phyloP scores from a whole-genome alignment of 2,113 vertebrate genomes.

The Nycticorax nycticorax region DNA sequence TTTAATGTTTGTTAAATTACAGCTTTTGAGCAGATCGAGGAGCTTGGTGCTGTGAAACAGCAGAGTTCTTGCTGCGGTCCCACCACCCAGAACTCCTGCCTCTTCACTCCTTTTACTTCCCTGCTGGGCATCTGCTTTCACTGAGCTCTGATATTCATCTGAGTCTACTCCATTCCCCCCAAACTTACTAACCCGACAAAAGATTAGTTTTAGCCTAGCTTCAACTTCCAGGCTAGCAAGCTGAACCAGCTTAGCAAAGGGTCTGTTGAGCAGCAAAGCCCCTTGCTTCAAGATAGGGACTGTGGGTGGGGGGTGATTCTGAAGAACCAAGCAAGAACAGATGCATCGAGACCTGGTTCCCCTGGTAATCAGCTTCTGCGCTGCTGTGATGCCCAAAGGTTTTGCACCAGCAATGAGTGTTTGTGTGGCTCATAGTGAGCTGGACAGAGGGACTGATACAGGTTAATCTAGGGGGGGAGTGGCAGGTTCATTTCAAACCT shows the following conservation, averaged over 20 bases:
- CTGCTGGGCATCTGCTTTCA: not conserved
- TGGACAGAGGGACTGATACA: not conserved
- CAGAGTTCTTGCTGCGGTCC: not conserved
- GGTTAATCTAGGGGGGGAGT: not conserved
- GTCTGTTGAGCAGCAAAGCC: not conserved
- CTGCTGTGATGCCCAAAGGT: no score
- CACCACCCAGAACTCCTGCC: not conserved
- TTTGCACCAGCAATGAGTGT: not conserved
- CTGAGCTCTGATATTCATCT: not conserved
- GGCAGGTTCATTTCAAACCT: not conserved
- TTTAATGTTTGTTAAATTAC: not conserved
- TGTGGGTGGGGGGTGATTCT: rapidly evolving
- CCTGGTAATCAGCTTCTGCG: not conserved
- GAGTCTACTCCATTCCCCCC: not conserved
- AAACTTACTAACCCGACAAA: not conserved
- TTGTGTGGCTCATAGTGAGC: not conserved
- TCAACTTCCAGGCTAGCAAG: not conserved
- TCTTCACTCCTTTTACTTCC: not conserved
- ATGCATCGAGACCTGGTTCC: rapidly evolving
- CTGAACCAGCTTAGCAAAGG: not conserved
- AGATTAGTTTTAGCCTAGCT: not conserved
- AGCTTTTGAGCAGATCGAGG: not conserved
- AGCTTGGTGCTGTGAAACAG: not conserved
- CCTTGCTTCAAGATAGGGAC: not conserved
- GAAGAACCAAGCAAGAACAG: not conserved